Evolutionary conservation across 2,888 invertebrate species (phyloP).

Genomic region (Agriopis marginaria): DNA sequence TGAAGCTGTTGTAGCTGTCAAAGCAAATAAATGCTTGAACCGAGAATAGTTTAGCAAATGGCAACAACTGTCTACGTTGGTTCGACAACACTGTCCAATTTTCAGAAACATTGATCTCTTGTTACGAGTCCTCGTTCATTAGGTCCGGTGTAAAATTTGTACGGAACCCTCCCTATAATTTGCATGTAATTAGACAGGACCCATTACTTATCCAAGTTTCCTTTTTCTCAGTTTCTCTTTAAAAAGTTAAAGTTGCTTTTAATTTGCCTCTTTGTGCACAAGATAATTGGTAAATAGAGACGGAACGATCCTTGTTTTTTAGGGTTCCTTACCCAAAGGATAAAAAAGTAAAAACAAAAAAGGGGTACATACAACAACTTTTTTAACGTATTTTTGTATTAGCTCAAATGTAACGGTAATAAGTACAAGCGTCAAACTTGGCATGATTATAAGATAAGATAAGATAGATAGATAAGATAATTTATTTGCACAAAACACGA

Average conservation of each 20-base stretch:
- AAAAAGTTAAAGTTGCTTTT: conserved; percentile 16
- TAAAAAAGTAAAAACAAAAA: no score
- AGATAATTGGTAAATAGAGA: conserved; percentile 10
- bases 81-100: background rate
- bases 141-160: conserved; percentile 43
- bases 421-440: no score
- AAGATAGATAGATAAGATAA: no score
- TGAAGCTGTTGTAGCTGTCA: no score
- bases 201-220: conserved; percentile 43
- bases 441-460: no score
- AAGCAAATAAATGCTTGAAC: no score
- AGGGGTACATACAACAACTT: no score
- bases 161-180: conserved; percentile 40
- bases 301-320: background rate
- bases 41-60: no score
- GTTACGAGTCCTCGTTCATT: conserved; percentile 40
- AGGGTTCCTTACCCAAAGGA: background rate
- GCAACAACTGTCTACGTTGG: no score
- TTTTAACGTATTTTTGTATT: no score
- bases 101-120: conserved; percentile 13
- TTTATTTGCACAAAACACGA: no score
- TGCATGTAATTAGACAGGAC: conserved; percentile 44
- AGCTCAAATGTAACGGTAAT: no score
- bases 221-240: conserved; percentile 32
- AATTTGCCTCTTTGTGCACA: conserved; percentile 24